Evolutionary conservation across 2,888 invertebrate species (phyloP), one percentile per base, ranked within the genome.

Genomic region (Glyphotaelius pellucidus): DNA sequence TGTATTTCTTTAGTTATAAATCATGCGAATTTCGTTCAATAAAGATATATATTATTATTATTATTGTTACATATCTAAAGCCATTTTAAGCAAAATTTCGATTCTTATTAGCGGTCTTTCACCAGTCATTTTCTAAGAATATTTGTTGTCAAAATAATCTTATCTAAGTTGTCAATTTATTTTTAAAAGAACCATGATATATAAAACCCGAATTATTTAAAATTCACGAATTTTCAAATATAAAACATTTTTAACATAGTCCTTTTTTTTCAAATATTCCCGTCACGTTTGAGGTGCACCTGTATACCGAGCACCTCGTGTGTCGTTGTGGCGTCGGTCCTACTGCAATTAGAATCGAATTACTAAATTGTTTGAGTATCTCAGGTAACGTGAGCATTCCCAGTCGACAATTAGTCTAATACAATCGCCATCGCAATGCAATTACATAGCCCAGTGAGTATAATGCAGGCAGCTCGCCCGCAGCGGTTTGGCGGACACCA

Each of bases 381-480:
- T 42, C 86, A 86, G 86, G 86, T 86, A 86, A n/a, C 86, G n/a
- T 32, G 85, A 42, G 85, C 85, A 85, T 85, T 90, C 84, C 52
- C 81, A 80, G 90, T 84, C 91, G 80, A 89, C 91, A 91, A 92
- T 92, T 92, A 90, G 86, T 52, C 91, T 91, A 90, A 91, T 91
- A 87, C 92, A 92, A 92, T 92, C 91, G 85, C 90, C 90, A 92
- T 92, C 88, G 91, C 90, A 80, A 91, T 85, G 89, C 92, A 91
- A 92, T 92, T 91, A 91, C 90, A 35, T 86, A 86, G 19, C 86
- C 42, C 47, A 47, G 85, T 85, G 80, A 89, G 80, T 84, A 84
- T 90, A 83, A 85, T 91, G 85, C 25, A 32, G n/a, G 85, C 38
- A 15, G 38, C 15, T 14, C 25, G n/a, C 25, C 42, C 47, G 86